Base-by-base conservation (phyloP, 2,113 vertebrate genomes). In the Apistogramma diplotaenia region DNA sequence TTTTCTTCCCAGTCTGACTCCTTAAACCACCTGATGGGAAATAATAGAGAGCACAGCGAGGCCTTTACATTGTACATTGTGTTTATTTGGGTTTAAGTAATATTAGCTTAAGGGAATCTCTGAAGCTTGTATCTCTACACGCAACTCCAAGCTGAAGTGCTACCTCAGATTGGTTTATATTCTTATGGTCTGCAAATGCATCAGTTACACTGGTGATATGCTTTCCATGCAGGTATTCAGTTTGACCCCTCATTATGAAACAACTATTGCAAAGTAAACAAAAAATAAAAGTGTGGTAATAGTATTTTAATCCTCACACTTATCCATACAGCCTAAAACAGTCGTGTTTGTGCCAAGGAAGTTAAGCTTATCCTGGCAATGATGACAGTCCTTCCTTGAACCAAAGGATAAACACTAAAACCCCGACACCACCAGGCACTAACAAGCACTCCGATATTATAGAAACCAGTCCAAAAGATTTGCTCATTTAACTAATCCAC, bases 341-440 rank as follows among this genome's bases (percentile, higher is more conserved):
- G 57, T n/a, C 16, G 43, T 3, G 37, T 35, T 51, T 46, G 46
- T 73, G 74, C 51, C 82, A 81, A 65, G 53, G 59, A 84, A 76
- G 79, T 86, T 61, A 74, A 75, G 60, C 77, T 67, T 74, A 60
- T 35, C 61, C 75, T 82, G 27, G 13, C 62, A 12, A 25, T 85
- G 78, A 49, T 83, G 81, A 51, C 86, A 91, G 57, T 59, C 31
- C 7, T 80, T 78, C 46, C 18, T 60, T 84, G 53, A 27, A 75
- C 46, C 65, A 87, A 78, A 23, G 40, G 15, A 54, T 77, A 62
- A 74, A 61, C 21, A 65, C 70, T 82, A 83, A 90, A 88, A 73
- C 56, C 81, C 84, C 37, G 65, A 61, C 89, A 81, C 84, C 74
- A 79, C 89, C 90, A 91, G 84, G 56, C 89, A 86, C 80, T 33